phyloP scores from a whole-genome alignment of 2,113 vertebrate genomes.

The Orycteropus afer region DNA sequence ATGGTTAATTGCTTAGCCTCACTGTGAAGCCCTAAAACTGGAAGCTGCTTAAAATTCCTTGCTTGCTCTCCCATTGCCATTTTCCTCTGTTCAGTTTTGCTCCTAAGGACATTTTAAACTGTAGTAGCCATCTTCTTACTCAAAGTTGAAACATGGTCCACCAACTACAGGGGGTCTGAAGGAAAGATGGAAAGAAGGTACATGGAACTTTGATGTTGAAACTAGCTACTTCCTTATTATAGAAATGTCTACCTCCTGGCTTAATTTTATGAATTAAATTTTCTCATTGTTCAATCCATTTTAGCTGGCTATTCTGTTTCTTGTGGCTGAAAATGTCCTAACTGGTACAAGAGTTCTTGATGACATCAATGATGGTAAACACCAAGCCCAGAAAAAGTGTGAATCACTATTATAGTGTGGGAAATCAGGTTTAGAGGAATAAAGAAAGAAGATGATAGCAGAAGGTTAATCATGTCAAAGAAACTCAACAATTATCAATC shows the following conservation, averaged over 20 bases:
- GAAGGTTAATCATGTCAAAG: neutral
- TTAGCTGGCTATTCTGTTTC: neutral
- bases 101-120: neutral
- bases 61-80: too few species aligned
- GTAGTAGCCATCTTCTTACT: neutral
- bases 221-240: neutral
- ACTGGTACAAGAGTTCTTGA: neutral
- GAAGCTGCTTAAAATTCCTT: too few species aligned
- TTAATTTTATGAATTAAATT: neutral
- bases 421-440: neutral
- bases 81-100: too few species aligned
- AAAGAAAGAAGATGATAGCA: neutral
- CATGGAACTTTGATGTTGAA: neutral
- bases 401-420: neutral
- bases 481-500: neutral
- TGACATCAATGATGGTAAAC: neutral
- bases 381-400: neutral
- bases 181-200: neutral
- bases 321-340: neutral
- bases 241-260: neutral
- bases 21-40: too few species aligned
- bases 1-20: too few species aligned
- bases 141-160: neutral
- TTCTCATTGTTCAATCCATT: neutral
- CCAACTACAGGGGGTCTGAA: neutral